phyloP scores from a whole-genome alignment of 2,888 invertebrate genomes.

The Hirtodrosophila histrioides region DNA sequence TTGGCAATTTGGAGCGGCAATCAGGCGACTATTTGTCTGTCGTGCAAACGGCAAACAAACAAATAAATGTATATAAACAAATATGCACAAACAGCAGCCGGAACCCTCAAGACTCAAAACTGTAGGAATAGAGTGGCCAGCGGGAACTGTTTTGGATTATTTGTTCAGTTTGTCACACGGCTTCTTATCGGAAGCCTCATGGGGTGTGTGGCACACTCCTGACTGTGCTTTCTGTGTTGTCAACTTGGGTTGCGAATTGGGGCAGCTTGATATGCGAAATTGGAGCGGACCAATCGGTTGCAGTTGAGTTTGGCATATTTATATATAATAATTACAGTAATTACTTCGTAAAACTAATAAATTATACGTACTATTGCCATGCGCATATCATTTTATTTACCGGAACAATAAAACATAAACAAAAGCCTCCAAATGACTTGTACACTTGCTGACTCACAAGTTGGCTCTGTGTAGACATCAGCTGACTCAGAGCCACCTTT shows the following conservation, averaged over 20 bases:
- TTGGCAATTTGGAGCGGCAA: constrained; percentile 47
- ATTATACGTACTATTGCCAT: constrained; percentile 7
- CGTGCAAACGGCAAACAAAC: constrained; percentile 24
- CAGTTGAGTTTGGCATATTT: constrained; percentile 7
- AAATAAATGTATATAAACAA: constrained; percentile 12
- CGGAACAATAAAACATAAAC: constrained; percentile 18
- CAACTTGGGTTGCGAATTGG: constrained; percentile 35
- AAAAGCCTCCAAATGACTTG: constrained; percentile 2
- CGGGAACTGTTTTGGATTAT: constrained; percentile 9
- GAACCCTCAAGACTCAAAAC: not conserved
- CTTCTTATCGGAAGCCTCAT: constrained; percentile 38
- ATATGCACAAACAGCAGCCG: constrained; percentile 28
- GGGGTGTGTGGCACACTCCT: not conserved
- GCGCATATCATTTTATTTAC: constrained; percentile 11
- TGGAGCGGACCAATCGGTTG: constrained; percentile 52
- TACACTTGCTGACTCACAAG: constrained; percentile 41
- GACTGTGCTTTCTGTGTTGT: constrained; percentile 10
- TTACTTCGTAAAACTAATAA: constrained; percentile 15
- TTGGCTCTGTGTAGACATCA: constrained; percentile 2
- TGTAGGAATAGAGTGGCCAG: not conserved
- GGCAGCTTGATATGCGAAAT: constrained; percentile 36
- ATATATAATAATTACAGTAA: constrained; percentile 14
- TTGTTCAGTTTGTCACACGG: constrained; percentile 22
- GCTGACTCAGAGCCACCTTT: constrained; percentile 22
- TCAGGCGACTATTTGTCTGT: constrained; percentile 52